Percentiles rank a stretch among this genome's conserved stretches.
phyloP scores from a whole-genome alignment of 2,113 vertebrate species.

The Myotis lucifugus region DNA sequence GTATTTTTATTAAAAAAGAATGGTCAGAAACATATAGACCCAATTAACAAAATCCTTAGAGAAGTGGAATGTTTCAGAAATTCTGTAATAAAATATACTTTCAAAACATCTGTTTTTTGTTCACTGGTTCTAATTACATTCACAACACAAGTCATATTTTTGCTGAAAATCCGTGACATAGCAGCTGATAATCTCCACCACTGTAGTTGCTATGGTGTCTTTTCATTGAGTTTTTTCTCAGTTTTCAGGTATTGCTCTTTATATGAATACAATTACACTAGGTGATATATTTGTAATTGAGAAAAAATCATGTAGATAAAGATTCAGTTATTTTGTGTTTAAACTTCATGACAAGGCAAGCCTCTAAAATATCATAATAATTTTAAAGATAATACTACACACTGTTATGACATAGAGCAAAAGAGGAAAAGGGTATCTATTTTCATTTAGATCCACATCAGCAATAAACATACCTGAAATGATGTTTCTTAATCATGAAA shows the following conservation, averaged over 20 bases:
- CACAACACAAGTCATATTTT: background rate
- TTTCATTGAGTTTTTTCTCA: background rate
- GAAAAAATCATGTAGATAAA: background rate
- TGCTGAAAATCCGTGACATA: background rate
- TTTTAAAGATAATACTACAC: background rate
- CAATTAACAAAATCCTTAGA: constrained; percentile 55
- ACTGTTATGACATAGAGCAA: background rate
- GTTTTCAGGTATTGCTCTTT: background rate
- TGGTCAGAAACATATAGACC: background rate
- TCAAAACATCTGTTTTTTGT: background rate
- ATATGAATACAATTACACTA: background rate
- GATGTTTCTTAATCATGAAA: background rate
- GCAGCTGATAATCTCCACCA: background rate
- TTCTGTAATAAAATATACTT: background rate
- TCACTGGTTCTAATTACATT: constrained; percentile 2
- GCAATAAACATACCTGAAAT: background rate
- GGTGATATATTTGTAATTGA: background rate
- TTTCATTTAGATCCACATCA: background rate
- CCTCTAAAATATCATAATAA: background rate
- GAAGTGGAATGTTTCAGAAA: background rate
- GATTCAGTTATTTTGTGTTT: background rate
- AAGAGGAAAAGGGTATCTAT: background rate
- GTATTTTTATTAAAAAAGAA: background rate
- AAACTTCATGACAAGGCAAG: background rate
- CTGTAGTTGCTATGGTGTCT: background rate